A percentile compares a stretch with the other conserved stretches of the same genome.
Evolutionary conservation across 2,888 invertebrate genomes (phyloP).

Genomic region (Drosophila barbarae): DNA sequence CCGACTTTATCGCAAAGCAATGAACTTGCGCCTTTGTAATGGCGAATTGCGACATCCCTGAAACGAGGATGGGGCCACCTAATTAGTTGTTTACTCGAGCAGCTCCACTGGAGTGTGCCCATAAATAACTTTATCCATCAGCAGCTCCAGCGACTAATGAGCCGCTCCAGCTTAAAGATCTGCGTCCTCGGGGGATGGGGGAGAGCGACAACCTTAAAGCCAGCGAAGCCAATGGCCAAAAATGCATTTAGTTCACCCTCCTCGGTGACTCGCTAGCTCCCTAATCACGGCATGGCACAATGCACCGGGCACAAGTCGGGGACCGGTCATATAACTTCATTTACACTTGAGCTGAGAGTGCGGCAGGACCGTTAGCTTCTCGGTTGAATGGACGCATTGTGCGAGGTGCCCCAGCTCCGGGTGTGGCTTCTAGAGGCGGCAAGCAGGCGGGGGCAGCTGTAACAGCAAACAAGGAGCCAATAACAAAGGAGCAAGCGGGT

Average conservation of each 20-base stretch:
- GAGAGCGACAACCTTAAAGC: constrained; percentile 37
- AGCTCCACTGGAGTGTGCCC: constrained; percentile 31
- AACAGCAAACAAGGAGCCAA: constrained; percentile 59
- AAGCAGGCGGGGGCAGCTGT: constrained; percentile 21
- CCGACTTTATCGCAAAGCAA: constrained; percentile 74
- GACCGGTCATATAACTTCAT: constrained; percentile 46
- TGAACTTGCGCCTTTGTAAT: constrained; percentile 70
- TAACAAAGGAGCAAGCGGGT: constrained; percentile 48
- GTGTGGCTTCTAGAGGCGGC: constrained; percentile 1
- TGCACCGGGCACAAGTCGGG: constrained; percentile 23
- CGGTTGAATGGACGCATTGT: constrained; percentile 70
- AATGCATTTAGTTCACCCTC: constrained; percentile 41
- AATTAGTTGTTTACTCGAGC: constrained; percentile 71
- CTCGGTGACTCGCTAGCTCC: constrained; percentile 1
- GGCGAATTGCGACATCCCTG: constrained; percentile 32
- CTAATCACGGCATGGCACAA: constrained; percentile 31
- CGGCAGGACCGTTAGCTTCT: constrained; percentile 56
- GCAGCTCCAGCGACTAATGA: constrained; percentile 55
- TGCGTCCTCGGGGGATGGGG: not conserved
- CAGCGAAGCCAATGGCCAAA: constrained; percentile 49
- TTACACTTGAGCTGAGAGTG: constrained; percentile 49
- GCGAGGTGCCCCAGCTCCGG: constrained; percentile 24
- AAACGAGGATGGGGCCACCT: constrained; percentile 24
- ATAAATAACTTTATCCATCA: constrained; percentile 60
- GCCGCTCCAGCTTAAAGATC: constrained; percentile 32